Evolutionary conservation across 2,797 vertebrate species (phyloP), one percentile per base, ranked within the genome.

Genomic region (Lagorchestes hirsutus): DNA sequence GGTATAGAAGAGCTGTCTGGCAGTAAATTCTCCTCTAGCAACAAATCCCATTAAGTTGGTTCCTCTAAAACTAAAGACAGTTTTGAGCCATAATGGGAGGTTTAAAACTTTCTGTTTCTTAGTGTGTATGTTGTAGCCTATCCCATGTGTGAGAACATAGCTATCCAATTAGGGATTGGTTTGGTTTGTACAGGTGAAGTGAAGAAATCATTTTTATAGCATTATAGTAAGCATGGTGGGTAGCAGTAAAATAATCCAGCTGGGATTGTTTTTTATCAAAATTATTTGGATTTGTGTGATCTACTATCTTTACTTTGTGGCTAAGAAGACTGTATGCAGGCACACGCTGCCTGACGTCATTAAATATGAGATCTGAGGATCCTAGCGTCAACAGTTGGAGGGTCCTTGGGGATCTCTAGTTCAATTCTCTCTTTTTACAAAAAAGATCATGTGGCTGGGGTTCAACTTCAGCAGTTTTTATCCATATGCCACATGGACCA

Each of bases 261-360:
- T 67, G 93, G 50, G 50, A 52, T 95, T 40, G 59, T 90, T 95
- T 96, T 95, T 57, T 67, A 59, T 9, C 6, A 14, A 96, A 46
- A 18, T 62, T 59, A 95, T 93, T 14, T 55, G 52, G 92, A 54
- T 40, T 14, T 52, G 12, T 67, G n/a, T 57, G 59, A 90, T 46
- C 16, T 11, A 40, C 31, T 57, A 0, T 27, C 10, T 58, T 95
- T 56, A 55, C 54, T 54, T 0, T 1, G 4, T 1, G 14, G 13
- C 8, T 55, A 46, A 90, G 13, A 91, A 90, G 82, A 82, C 16
- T 24, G 16, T 74, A 9, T n/a, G 18, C 1, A 87, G 40, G 2
- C 22, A 50, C 40, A 46, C 5, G 0, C 74, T 46, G n/a, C 22
- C 22, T 27, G 4, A 34, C 1, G 3, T 27, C 18, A 11, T 87